These are phyloP conservation scores for Thyatira batis DNA, from an alignment of 2,888 invertebrate species.

Conservation along the genomic window DNA sequence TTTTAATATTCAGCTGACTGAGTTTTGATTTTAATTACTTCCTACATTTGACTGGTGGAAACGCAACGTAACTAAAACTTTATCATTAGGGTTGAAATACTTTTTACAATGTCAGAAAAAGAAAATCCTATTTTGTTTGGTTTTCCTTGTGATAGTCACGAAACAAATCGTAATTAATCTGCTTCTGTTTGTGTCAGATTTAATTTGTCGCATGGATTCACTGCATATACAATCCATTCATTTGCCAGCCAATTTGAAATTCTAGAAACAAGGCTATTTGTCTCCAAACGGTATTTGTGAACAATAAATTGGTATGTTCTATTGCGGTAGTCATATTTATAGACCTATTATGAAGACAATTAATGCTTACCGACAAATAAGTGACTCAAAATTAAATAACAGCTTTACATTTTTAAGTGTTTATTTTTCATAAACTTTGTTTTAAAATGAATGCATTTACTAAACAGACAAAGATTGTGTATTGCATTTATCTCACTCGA, in stretches of 20 bases:
- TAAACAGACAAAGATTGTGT: too few relatives aligned
- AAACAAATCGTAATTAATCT: conserved; percentile 4
- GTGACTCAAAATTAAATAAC: too few relatives aligned
- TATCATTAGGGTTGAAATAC: neutral
- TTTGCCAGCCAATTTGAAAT: neutral
- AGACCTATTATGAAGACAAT: too few relatives aligned
- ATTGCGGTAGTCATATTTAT: too few relatives aligned
- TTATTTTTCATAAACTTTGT: too few relatives aligned
- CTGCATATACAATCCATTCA: neutral
- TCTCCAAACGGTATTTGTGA: neutral
- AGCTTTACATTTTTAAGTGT: too few relatives aligned
- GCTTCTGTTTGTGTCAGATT: conserved; percentile 7
- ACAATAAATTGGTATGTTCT: neutral
- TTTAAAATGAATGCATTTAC: too few relatives aligned
- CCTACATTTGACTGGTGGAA: neutral
- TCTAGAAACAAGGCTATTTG: neutral
- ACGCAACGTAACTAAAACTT: neutral
- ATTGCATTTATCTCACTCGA: too few relatives aligned
- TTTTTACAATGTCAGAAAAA: neutral
- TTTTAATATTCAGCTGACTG: conserved; percentile 29
- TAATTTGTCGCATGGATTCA: conserved; percentile 6
- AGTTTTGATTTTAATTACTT: conserved; percentile 27
- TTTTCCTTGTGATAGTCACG: conserved; percentile 3
- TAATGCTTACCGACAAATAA: too few relatives aligned
- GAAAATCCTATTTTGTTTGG: neutral